Conservation (phyloP, 2,888 invertebrate species). For the Sesia bembeciformis region DNA sequence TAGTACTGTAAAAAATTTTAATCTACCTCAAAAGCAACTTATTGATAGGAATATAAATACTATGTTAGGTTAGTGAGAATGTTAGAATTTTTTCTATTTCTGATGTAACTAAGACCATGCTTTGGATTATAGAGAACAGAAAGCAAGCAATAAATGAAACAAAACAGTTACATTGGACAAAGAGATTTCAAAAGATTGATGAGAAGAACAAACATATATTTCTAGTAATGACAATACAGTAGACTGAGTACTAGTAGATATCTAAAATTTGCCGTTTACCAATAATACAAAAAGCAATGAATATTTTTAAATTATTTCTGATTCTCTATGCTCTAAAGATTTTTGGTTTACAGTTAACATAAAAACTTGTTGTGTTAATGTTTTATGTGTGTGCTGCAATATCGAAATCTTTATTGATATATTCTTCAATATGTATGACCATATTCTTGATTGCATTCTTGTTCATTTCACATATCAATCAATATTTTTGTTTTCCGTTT, state of each 20-base stretch:
- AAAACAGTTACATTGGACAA: too few relatives aligned
- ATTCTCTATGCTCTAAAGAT: not conserved
- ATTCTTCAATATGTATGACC: slow-evolving; percentile 45
- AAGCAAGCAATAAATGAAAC: too few relatives aligned
- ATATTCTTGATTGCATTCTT: slow-evolving; percentile 32
- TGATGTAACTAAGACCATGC: slow-evolving; percentile 7
- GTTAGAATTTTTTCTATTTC: slow-evolving; percentile 38
- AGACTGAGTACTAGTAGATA: too few relatives aligned
- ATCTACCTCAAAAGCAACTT: slow-evolving; percentile 73
- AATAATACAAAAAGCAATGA: too few relatives aligned
- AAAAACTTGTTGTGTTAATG: slow-evolving; percentile 13
- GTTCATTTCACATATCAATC: slow-evolving; percentile 19
- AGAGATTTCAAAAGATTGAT: too few relatives aligned
- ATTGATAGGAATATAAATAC: slow-evolving; percentile 62
- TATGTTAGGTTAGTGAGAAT: slow-evolving; percentile 66
- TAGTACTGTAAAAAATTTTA: slow-evolving; percentile 72
- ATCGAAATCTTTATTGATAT: slow-evolving; percentile 53
- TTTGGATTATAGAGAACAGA: not conserved
- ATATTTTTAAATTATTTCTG: not conserved
- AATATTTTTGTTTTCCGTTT: slow-evolving; percentile 19
- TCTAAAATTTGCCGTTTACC: too few relatives aligned
- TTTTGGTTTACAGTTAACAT: not conserved
- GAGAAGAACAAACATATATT: too few relatives aligned
- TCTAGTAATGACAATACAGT: too few relatives aligned
- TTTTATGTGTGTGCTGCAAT: slow-evolving; percentile 55